Evolutionary conservation across 2,888 invertebrate species (phyloP).

Genomic region (Pedicia rivosa): DNA sequence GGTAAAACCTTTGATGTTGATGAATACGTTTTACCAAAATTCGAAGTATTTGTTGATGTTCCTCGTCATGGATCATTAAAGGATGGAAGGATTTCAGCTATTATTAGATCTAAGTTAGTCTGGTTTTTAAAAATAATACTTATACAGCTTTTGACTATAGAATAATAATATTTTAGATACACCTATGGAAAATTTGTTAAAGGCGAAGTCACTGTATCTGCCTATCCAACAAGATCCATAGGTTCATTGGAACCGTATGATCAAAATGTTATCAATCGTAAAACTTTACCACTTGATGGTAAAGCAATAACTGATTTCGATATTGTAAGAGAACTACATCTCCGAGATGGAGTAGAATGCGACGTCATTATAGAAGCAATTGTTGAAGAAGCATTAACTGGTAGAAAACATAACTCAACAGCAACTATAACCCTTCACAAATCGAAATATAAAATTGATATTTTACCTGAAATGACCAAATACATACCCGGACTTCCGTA

Average conservation of each 20-base stretch:
- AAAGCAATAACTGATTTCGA: constrained; percentile 56
- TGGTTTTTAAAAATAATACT: too few species aligned
- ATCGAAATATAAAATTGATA: constrained; percentile 56
- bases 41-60: constrained; percentile 70
- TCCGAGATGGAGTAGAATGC: constrained; percentile 69
- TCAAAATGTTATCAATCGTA: constrained; percentile 39
- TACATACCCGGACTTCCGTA: constrained; percentile 79
- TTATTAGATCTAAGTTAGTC: constrained; percentile 69
- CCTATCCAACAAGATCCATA: constrained; percentile 63
- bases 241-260: constrained; percentile 28
- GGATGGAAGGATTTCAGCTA: constrained; percentile 60
- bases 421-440: constrained; percentile 59
- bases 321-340: constrained; percentile 52
- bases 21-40: constrained; percentile 86
- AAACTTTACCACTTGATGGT: constrained; percentile 50
- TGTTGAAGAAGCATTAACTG: constrained; percentile 77
- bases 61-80: constrained; percentile 68
- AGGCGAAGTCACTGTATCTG: constrained; percentile 71
- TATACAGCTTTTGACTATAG: too few species aligned
- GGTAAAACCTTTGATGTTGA: constrained; percentile 52
- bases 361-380: constrained; percentile 74
- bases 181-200: constrained; percentile 74
- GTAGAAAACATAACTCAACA: constrained; percentile 61
- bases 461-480: constrained; percentile 65
- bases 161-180: too few species aligned